Evolutionary conservation across 2,888 invertebrate species (phyloP).

Genomic region (Villa cingulata): DNA sequence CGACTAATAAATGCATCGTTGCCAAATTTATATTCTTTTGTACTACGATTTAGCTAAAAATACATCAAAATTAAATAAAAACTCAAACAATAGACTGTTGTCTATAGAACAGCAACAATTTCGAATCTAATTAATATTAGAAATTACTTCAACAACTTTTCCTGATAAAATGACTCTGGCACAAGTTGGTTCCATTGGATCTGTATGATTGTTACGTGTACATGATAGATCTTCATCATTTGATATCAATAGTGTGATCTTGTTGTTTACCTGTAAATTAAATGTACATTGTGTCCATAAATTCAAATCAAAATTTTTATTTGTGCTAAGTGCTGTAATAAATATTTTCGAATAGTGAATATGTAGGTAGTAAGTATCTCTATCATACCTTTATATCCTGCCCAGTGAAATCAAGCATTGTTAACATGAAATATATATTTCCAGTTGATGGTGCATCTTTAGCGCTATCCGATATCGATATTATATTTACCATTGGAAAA

Average conservation of each 20-base stretch:
- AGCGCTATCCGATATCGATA: slow-evolving; percentile 32
- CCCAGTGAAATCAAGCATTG: slow-evolving; percentile 34
- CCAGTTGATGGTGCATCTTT: slow-evolving; percentile 25
- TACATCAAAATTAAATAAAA: too few relatives aligned
- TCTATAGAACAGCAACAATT: too few relatives aligned
- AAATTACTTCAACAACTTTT: background rate
- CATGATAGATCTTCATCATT: slow-evolving; percentile 31
- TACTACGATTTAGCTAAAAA: background rate
- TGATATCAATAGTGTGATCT: slow-evolving; percentile 27
- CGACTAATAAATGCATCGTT: slow-evolving; percentile 23
- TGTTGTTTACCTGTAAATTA: slow-evolving; percentile 24
- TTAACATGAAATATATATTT: slow-evolving; percentile 29
- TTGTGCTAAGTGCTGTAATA: background rate
- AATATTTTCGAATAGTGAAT: background rate
- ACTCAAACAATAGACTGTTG: too few relatives aligned
- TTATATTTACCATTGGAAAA: slow-evolving; percentile 35
- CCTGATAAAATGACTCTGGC: slow-evolving; percentile 10
- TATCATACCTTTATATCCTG: slow-evolving; percentile 19
- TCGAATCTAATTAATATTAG: too few relatives aligned
- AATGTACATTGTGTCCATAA: too few relatives aligned
- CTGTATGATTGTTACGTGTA: slow-evolving; percentile 16
- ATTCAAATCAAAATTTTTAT: too few relatives aligned
- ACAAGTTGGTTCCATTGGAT: slow-evolving; percentile 37
- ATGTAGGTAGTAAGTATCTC: too few relatives aligned
- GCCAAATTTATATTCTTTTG: slow-evolving; percentile 19